Conservation (phyloP, 1,140 invertebrate genomes). For the Ceratoteleas bidentatus region DNA sequence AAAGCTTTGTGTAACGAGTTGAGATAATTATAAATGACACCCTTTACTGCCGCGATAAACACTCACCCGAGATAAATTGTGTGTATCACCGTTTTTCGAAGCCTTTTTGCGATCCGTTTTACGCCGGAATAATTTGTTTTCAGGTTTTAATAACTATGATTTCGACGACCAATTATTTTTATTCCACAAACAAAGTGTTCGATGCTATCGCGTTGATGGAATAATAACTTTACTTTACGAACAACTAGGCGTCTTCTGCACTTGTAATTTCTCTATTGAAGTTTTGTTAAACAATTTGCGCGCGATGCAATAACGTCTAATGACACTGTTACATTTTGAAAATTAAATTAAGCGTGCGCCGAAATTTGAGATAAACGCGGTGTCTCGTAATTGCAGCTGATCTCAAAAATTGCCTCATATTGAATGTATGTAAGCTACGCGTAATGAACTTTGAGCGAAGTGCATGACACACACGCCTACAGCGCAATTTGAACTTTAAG, state of each 20-base stretch:
- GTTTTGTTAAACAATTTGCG: too few species aligned
- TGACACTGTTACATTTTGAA: too few species aligned
- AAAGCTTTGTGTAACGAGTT: too few species aligned
- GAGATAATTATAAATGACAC: too few species aligned
- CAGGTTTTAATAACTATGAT: neutral
- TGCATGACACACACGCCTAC: constrained; percentile 6
- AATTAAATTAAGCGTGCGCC: too few species aligned
- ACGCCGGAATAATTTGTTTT: too few species aligned
- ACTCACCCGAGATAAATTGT: too few species aligned
- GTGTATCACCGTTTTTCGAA: too few species aligned
- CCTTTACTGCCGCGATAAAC: too few species aligned
- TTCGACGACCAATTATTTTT: neutral
- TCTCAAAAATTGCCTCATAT: constrained; percentile 5
- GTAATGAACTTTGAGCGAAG: constrained; percentile 8
- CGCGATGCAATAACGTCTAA: too few species aligned
- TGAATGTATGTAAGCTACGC: constrained; percentile 1
- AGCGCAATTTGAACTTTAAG: constrained; percentile 9
- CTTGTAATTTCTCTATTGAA: neutral
- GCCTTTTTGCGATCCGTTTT: too few species aligned
- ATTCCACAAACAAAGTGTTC: neutral
- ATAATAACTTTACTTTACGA: neutral
- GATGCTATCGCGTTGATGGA: neutral
- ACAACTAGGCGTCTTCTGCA: neutral
- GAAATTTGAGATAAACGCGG: too few species aligned
- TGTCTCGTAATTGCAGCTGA: neutral